Percentiles rank a stretch among this genome's conserved stretches.
These are phyloP conservation scores for Acrossocheilus wenchowensis DNA, from an alignment of 2,797 vertebrate species.

Conservation along the genomic window DNA sequence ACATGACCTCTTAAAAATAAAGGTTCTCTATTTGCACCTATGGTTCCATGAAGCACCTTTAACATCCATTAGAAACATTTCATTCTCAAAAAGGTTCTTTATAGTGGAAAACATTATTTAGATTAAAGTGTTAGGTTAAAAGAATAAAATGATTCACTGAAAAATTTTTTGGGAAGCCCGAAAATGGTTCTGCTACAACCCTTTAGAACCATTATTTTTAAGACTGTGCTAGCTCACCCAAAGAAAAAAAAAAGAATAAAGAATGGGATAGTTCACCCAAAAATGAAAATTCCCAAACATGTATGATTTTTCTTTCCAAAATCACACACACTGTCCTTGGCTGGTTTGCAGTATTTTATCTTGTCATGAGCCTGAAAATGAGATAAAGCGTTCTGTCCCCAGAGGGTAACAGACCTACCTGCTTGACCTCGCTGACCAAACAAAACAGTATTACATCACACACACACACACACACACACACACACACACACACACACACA, in stretches of 20 bases:
- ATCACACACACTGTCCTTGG: background rate
- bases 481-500: too few species aligned
- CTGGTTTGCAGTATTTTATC: background rate
- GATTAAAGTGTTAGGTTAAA: background rate
- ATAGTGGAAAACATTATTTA: background rate
- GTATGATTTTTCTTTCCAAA: slow-evolving; percentile 8
- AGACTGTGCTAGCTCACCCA: too few species aligned
- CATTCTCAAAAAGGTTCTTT: background rate
- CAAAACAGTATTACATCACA: slow-evolving; percentile 30
- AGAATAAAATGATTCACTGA: background rate
- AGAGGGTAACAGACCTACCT: slow-evolving; percentile 59
- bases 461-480: background rate
- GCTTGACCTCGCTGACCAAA: slow-evolving; percentile 58
- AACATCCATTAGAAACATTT: background rate
- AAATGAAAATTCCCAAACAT: background rate
- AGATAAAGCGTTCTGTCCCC: background rate
- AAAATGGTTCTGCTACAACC: background rate
- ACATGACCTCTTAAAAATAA: slow-evolving; percentile 36
- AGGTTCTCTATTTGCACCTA: background rate
- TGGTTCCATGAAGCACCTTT: background rate
- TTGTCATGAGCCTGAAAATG: background rate
- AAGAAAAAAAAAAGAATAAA: too few species aligned
- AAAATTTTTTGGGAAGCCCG: background rate
- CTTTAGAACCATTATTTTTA: too few species aligned
- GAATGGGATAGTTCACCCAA: background rate